Evolutionary conservation across 2,888 invertebrate species (phyloP).

Genomic region (Volucella inflata): DNA sequence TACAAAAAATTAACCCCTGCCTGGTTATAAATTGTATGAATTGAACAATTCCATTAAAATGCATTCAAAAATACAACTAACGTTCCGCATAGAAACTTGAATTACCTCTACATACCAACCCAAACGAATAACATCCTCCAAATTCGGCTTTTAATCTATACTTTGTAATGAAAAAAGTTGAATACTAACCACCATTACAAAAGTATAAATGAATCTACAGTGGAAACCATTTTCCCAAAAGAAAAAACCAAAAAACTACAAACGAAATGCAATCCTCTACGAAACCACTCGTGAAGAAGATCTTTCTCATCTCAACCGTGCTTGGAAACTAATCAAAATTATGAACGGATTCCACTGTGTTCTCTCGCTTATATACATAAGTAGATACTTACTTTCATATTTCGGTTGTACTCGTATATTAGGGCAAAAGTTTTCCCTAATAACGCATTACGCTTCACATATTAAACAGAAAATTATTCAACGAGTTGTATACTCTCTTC

Average conservation of each 20-base stretch:
- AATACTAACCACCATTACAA: background rate
- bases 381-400: slow-evolving; percentile 19
- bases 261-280: background rate
- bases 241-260: background rate
- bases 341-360: slow-evolving; percentile 18
- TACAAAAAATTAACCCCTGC: too few species aligned
- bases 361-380: slow-evolving; percentile 1
- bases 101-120: background rate
- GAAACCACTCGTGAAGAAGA: slow-evolving; percentile 35
- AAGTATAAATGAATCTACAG: slow-evolving; percentile 22
- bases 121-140: background rate
- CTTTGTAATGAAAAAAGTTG: slow-evolving; percentile 54
- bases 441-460: slow-evolving; percentile 8
- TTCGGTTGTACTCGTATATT: slow-evolving; percentile 9
- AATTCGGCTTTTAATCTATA: background rate
- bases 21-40: too few species aligned
- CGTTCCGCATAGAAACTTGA: background rate
- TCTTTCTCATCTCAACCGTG: slow-evolving; percentile 18
- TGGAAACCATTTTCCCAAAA: slow-evolving; percentile 11
- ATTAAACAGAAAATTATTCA: slow-evolving; percentile 21
- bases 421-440: slow-evolving; percentile 25
- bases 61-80: background rate
- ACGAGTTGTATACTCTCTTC: background rate
- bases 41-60: background rate
- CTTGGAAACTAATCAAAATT: slow-evolving; percentile 58